phyloP scores from a whole-genome alignment of 1,140 invertebrate genomes.

The Arctopsyche grandis region DNA sequence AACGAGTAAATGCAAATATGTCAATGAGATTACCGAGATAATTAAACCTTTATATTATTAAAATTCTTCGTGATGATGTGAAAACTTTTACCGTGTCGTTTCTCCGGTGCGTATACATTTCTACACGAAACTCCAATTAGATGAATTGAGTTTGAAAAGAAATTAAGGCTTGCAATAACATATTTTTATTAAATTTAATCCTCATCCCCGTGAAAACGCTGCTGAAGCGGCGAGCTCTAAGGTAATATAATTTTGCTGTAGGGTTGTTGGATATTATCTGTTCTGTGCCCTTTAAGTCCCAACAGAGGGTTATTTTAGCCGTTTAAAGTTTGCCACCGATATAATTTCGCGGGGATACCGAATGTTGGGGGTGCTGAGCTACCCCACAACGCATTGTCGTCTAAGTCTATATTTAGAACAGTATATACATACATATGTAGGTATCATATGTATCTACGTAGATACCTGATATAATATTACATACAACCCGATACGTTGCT shows the following conservation, averaged over 20 bases:
- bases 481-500: constrained; percentile 20
- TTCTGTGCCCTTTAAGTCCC: constrained; percentile 13
- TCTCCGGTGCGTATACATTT: too few species aligned
- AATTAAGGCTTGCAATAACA: not conserved
- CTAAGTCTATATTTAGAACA: too few species aligned
- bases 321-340: constrained; percentile 7
- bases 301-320: constrained; percentile 1
- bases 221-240: not conserved
- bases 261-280: not conserved
- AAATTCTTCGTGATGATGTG: not conserved
- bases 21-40: constrained; percentile 22
- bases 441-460: not conserved
- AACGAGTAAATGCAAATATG: not conserved
- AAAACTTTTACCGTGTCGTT: too few species aligned
- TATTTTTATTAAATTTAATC: constrained; percentile 23
- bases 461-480: not conserved
- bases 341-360: not conserved
- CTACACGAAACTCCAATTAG: too few species aligned
- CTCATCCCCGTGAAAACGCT: not conserved
- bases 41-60: constrained; percentile 15
- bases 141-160: not conserved
- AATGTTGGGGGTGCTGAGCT: too few species aligned
- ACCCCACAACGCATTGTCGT: too few species aligned
- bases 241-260: constrained; percentile 17
- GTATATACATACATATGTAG: too few species aligned